phyloP scores from a whole-genome alignment of 2,888 invertebrate species.

The Nomada fucata region DNA sequence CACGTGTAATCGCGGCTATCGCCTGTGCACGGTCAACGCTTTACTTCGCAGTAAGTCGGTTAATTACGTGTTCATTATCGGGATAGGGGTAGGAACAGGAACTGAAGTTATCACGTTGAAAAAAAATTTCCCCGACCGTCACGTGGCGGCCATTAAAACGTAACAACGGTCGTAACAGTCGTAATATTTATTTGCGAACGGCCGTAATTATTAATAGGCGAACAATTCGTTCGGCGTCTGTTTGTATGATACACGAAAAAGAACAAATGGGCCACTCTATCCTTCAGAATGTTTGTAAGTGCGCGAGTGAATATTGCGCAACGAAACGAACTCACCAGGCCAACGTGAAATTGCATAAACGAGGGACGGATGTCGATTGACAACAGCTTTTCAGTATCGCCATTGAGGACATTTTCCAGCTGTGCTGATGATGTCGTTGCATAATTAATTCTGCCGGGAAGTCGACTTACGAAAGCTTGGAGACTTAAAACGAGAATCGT shows the following conservation, averaged over 20 bases:
- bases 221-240: background rate
- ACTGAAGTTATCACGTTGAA: conserved; percentile 38
- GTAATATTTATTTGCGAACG: background rate
- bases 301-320: conserved; percentile 5
- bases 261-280: background rate
- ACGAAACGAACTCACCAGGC: background rate
- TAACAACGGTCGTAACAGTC: conserved; percentile 4
- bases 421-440: conserved; percentile 5
- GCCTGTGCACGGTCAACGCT: conserved; percentile 12
- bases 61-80: conserved; percentile 53
- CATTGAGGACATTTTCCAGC: conserved; percentile 17
- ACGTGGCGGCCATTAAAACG: conserved; percentile 15
- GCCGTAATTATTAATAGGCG: background rate
- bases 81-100: conserved; percentile 43
- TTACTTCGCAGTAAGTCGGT: conserved; percentile 29
- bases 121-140: conserved; percentile 21
- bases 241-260: conserved; percentile 10
- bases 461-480: conserved; percentile 5
- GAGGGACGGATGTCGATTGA: conserved; percentile 19
- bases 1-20: conserved; percentile 30
- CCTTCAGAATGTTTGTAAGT: conserved; percentile 30
- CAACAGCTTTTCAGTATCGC: conserved; percentile 16
- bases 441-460: conserved; percentile 24
- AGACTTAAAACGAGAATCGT: background rate
- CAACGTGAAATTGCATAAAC: conserved; percentile 26